Conservation (phyloP, 1,140 invertebrate genomes). For the Teleopsis dalmanni region DNA sequence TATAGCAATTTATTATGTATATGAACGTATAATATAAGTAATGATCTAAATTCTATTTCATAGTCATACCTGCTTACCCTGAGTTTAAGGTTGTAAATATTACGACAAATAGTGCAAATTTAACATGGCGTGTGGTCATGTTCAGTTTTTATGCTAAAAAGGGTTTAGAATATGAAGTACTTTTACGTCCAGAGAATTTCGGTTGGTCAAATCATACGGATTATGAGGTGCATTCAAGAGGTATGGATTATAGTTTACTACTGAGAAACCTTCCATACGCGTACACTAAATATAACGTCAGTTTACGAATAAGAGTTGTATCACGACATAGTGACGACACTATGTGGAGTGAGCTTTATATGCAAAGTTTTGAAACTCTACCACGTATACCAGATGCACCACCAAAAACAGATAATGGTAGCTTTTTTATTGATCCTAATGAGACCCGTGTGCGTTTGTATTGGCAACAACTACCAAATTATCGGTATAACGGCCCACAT, state of each 20-base stretch:
- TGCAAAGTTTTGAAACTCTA: constrained; percentile 4
- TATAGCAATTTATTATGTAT: neutral
- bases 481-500: constrained; percentile 10
- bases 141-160: constrained; percentile 3
- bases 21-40: too few relatives aligned
- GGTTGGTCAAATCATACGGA: neutral
- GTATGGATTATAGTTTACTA: neutral
- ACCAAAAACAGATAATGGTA: constrained; percentile 8
- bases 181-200: neutral
- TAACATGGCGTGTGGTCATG: constrained; percentile 8
- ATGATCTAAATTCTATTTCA: neutral
- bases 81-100: constrained; percentile 5
- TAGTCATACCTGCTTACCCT: constrained; percentile 8
- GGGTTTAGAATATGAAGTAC: constrained; percentile 10
- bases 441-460: constrained; percentile 11
- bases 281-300: constrained; percentile 8
- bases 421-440: constrained; percentile 12
- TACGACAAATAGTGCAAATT: neutral
- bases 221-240: constrained; percentile 4
- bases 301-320: constrained; percentile 10
- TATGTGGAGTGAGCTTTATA: constrained; percentile 11
- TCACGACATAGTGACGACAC: neutral
- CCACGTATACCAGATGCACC: constrained; percentile 4
- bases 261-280: constrained; percentile 9
- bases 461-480: constrained; percentile 12